Conservation (phyloP, 2,113 vertebrate species). For the Heterochromis multidens region DNA sequence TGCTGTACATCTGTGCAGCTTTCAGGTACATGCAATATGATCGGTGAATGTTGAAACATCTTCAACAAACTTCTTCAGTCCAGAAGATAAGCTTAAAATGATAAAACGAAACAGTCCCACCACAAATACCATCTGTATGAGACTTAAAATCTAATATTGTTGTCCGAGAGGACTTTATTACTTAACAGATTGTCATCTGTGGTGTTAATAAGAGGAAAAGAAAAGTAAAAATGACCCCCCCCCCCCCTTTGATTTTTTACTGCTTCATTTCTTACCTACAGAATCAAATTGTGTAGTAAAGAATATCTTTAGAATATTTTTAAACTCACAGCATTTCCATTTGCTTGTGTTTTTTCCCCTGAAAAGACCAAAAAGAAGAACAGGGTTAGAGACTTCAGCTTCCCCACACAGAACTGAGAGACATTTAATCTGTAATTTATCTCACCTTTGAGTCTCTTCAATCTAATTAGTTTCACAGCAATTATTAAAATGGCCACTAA, state of each 20-base stretch:
- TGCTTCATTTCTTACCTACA: background rate
- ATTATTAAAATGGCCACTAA: background rate
- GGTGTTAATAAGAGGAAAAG: background rate
- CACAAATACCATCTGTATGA: background rate
- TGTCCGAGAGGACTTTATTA: background rate
- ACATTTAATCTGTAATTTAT: background rate
- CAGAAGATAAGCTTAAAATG: background rate
- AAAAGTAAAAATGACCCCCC: background rate
- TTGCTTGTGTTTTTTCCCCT: background rate
- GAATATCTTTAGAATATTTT: accelerated
- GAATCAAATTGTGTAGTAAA: background rate
- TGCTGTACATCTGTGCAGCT: background rate
- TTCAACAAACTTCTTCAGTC: background rate
- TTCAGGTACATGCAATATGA: background rate
- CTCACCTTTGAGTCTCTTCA: background rate
- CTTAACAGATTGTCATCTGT: background rate
- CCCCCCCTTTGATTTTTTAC: background rate
- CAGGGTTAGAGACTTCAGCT: background rate
- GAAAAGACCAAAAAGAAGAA: background rate
- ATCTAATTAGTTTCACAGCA: background rate
- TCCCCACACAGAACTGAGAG: background rate
- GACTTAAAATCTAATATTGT: background rate
- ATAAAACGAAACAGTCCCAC: background rate
- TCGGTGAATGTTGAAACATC: background rate
- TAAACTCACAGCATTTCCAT: background rate